Evolutionary conservation across 2,888 invertebrate genomes (phyloP), one percentile per base, ranked within the genome.

Genomic region (Ormia ochracea): DNA sequence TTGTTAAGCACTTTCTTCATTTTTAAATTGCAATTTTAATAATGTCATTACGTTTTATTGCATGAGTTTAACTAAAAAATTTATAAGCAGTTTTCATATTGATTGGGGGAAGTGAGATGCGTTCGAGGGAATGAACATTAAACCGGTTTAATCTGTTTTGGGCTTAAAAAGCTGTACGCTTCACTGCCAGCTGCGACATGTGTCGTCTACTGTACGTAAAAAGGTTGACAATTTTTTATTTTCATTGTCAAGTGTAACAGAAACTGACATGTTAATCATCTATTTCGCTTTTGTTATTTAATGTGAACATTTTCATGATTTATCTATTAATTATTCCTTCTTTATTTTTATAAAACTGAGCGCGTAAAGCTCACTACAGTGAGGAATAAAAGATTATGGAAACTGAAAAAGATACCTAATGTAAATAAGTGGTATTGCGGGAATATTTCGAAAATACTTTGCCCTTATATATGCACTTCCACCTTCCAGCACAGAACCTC

Each of bases 161-260:
- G 58, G 58, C 5, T 19, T 9, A 38, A 38, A 59, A 14, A 45
- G 19, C 10, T 26, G 17, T 6, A 33, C 36, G 36, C 9, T 33
- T 43, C 36, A 33, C 33, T 56, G 26, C 41, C 50, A 74, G 38
- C 63, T 78, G 65, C 59, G 41, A 66, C 26, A 48, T 43, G n/a
- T 9, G 41, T 48, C 19, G 36, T 26, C 36, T 38, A n/a, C 45
- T 52, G 1, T 10, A 19, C 23, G 19, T 36, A 61, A 54, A 66
- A 65, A 45, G 9, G 21, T 61, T 63, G 68, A 68, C 61, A 73
- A 12, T 54, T 59, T 66, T 61, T 61, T 43, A 28, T 63, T 77
- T 78, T 68, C 73, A 78, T 73, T 78, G 78, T 68, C 78, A 78
- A 61, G 59, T 78, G 61, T 61, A 61, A 73, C 78, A 73, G 48